Base-by-base conservation (phyloP, 2,888 invertebrate species). In the Punctoribates punctum region DNA sequence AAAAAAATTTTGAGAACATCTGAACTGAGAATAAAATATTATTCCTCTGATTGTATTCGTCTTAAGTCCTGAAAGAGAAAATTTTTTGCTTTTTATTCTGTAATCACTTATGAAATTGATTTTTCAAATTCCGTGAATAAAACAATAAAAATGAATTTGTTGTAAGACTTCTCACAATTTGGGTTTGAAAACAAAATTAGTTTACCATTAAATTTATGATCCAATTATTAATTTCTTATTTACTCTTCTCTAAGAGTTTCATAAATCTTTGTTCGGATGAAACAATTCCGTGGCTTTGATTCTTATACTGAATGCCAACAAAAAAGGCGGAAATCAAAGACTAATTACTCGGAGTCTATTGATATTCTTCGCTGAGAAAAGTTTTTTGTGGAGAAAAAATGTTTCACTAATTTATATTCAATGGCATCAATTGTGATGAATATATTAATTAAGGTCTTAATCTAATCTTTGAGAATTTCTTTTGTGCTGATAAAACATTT, bases 371-470 rank as follows among this genome's bases (percentile, higher is more conserved):
- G n/a, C 8, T 5, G 25, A 11, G 3, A 57, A 23, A 57, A 25
- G 5, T 6, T 57, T 57, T 57, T 57, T 51, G 51, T 23, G 25
- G 25, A 23, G 4, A 48, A 6, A 17, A 15, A 57, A 57, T 23
- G 57, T 57, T 25, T 57, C 5, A 57, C 57, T 57, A 57, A 57
- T 57, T 57, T 57, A 57, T 57, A 57, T 20, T 20, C 57, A 23
- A 13, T 57, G n/a, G 6, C 57, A 25, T 13, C 1, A 13, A 13
- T 23, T 57, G n/a, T 70, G 42, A 70, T 70, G 70, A 70, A 70
- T 70, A 70, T 70, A 70, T 70, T 70, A 70, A 70, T 70, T 70
- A 70, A 70, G 23, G 42, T 42, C n/a, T 70, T 42, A n/a, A 38
- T 65, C 51, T 51, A 20, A 17, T 51, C 51, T 51, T 20, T 34